Evolutionary conservation across 2,797 vertebrate genomes (phyloP), one percentile per base, ranked within the genome.

Genomic region (Hydrolagus colliei): DNA sequence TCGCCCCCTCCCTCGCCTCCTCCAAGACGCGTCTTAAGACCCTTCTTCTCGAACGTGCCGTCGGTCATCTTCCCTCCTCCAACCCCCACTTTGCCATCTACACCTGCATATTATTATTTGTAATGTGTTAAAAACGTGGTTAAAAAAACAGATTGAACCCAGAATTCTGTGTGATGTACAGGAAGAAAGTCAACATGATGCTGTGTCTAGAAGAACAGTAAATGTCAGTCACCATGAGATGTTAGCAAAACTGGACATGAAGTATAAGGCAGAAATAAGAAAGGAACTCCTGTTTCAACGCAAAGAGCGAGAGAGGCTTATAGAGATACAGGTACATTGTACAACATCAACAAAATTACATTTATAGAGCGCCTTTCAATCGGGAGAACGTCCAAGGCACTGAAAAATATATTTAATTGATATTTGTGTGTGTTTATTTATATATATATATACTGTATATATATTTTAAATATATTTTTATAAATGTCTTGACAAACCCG

Each of bases 311-410:
- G 87, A 87, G 16, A 61, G 9, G 0, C 72, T 63, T 8, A 88
- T 86, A n/a, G 90, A 91, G 71, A 87, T 87, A 14, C 86, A 90
- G 91, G 91, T 92, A 89, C 14, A 20, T 73, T 10, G 0, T 12
- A 61, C 16, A 5, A 0, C 52, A 61, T 32, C 0, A 5, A 3
- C 8, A 9, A 0, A 1, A 27, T 27, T 27, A 27, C 27, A 27
- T 27, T 27, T 27, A 27, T 27, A 27, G 27, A 27, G 27, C 27
- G 27, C 27, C 27, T 27, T 27, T 27, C 27, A 27, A 27, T 27
- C 27, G 27, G 27, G 27, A 27, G 27, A 72, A 73, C 13, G 0
- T 32, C 35, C 13, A 14, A 85, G 85, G 4, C 11, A 80, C 35
- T 7, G 7, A n/a, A 1, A 0, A 61, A 73, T 10, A 1, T 5